Evolutionary conservation across 2,888 invertebrate genomes (phyloP), one percentile per base, ranked within the genome.

Genomic region (Tortricodes alternella): DNA sequence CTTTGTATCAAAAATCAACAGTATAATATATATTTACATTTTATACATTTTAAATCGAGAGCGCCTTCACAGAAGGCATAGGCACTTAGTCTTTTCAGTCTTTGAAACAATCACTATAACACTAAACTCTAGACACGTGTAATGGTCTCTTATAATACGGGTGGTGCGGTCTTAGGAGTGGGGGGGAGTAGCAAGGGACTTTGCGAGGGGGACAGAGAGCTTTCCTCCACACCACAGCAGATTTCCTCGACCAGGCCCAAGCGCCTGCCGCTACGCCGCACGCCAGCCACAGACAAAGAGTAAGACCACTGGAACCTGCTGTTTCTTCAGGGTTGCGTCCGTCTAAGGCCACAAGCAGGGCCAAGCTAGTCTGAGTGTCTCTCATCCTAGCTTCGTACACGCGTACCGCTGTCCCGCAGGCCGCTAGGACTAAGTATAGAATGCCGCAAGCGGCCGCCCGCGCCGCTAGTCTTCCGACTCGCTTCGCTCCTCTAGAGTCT

Each of bases 401-500:
- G 53, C 94, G 91, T 67, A 95, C 95, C 16, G 92, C 94, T n/a
- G 96, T 92, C 53, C 94, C 93, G 13, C 94, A 91, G 7, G 94
- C 91, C 9, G 96, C 95, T 9, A 96, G 93, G 15, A 94, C 80
- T 11, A 95, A 92, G 82, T 96, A 97, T 11, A 97, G 89, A 1
- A 95, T 85, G 1, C 95, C 95, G 69, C 96, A 96, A 2, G 96
- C 93, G 1, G 95, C 95, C 58, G 96, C 94, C 19, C 96, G 92
- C 34, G 95, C 93, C 83, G 95, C 95, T 16, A 96, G 83, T 43
- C 93, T 84, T 0, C 96, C 93, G 16, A 96, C 92, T 34, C 94
- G 88, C 21, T 95, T 92, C 27, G 97, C 92, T 0, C 96, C 96
- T 6, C 83, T 62, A 1, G 80, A 67, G 61, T 79, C 87, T 53